Evolutionary conservation across 1,140 invertebrate species (phyloP).

Genomic region (Atopsyche davidsoni): DNA sequence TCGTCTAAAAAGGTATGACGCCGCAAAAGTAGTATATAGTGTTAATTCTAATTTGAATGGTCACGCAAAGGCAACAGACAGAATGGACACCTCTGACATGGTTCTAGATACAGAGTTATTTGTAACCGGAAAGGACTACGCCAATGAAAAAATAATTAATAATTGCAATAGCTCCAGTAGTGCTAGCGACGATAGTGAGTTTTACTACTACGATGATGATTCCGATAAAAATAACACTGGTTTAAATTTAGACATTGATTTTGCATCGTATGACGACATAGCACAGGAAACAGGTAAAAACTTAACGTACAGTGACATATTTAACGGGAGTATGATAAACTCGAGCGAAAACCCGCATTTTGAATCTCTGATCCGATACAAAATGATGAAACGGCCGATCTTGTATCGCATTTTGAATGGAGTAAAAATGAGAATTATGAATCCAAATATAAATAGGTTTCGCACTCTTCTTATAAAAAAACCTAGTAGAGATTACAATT

Average conservation of each 20-base stretch:
- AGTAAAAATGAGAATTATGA: slow-evolving; percentile 16
- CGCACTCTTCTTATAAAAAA: slow-evolving; percentile 19
- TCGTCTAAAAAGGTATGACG: no score
- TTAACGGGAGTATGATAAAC: background rate
- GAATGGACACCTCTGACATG: no score
- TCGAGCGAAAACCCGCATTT: slow-evolving; percentile 17
- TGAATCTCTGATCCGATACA: slow-evolving; percentile 20
- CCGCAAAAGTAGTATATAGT: no score
- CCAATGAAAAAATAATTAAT: background rate
- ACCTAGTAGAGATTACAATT: slow-evolving; percentile 13
- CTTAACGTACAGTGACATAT: background rate
- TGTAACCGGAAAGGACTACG: slow-evolving; percentile 15
- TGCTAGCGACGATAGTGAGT: slow-evolving; percentile 13
- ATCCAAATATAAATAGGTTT: slow-evolving; percentile 20
- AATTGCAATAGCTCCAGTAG: slow-evolving; percentile 6
- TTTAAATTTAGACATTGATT: slow-evolving; percentile 17
- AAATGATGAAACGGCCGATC: slow-evolving; percentile 12
- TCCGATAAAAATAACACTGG: slow-evolving; percentile 14
- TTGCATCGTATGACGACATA: slow-evolving; percentile 10
- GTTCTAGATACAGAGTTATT: slow-evolving; percentile 19
- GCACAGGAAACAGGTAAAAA: background rate
- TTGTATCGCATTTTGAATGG: slow-evolving; percentile 25
- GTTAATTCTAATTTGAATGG: no score
- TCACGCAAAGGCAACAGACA: no score
- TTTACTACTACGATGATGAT: slow-evolving; percentile 26